Base-by-base conservation (phyloP, 2,888 invertebrate genomes). In the Eremobia ochroleuca region DNA sequence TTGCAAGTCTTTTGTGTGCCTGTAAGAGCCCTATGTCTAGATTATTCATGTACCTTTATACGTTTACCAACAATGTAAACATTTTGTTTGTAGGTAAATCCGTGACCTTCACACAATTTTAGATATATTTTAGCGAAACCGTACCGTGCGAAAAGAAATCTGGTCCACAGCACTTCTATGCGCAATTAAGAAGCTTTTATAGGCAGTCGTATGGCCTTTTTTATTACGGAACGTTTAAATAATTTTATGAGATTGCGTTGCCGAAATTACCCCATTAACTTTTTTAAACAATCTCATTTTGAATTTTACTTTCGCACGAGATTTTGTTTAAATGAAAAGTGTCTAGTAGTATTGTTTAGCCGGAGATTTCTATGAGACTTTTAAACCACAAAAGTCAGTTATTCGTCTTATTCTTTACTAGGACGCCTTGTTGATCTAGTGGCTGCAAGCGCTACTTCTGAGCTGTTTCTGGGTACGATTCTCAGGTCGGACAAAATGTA, bases 161-260 rank as follows among this genome's bases (percentile, higher is more conserved):
- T 83, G 80, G 80, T 76, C 73, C 76, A 37, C 62, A 81, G 80
- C 77, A 86, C 77, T 86, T 88, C 91, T 90, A 91, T 91, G 92
- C 92, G 93, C 93, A 95, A 95, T 95, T 94, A 94, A 94, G 92
- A 92, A 83, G 88, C 91, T 90, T 95, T 95, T 95, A 95, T 94
- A 91, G 94, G 92, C 88, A 86, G 91, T 90, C 91, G 94, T 94
- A 94, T 93, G 94, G 92, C 94, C 93, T 93, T 95, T 82, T 95
- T 95, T 95, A 96, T 94, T 95, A 92, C 94, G 80, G 92, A 92
- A 92, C 94, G 94, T 95, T 96, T 94, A 95, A 95, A 95, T 96
- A 95, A 95, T 95, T 95, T 95, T 95, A 95, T 94, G 94, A 93
- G 95, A 95, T 95, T 95, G 93, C 94, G 92, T 94, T 91, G 88